Percentiles rank a stretch among this genome's conserved stretches.
These are phyloP conservation scores for Epicauta chinensis DNA, from an alignment of 1,140 invertebrate species.

Conservation along the genomic window DNA sequence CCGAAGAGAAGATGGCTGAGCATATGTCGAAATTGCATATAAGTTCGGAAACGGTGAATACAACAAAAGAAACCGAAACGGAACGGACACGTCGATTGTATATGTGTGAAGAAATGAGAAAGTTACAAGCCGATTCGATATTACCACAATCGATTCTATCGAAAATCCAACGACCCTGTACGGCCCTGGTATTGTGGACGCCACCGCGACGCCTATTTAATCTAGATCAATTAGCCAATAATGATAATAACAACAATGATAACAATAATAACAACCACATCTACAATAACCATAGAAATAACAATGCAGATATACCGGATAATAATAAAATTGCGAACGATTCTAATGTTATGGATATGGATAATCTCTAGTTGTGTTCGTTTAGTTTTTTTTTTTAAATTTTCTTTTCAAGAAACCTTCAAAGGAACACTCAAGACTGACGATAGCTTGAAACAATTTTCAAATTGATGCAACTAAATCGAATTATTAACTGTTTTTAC, in stretches of 20 bases:
- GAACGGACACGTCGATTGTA: conserved; percentile 34
- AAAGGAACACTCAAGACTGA: no score
- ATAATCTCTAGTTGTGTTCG: conserved; percentile 1
- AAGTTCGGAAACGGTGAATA: conserved; percentile 40
- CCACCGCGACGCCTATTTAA: conserved; percentile 44
- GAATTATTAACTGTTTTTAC: no score
- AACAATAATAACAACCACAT: conserved; percentile 16
- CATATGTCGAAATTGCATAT: conserved; percentile 68
- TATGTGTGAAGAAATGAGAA: conserved; percentile 62
- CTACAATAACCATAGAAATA: conserved; percentile 26
- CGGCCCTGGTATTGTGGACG: conserved; percentile 70
- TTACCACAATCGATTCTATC: conserved; percentile 54
- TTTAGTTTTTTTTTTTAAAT: background rate
- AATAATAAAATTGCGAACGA: conserved; percentile 22
- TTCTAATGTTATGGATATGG: conserved; percentile 9
- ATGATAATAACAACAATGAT: conserved; percentile 24
- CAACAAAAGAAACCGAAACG: conserved; percentile 29
- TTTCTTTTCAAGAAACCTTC: no score
- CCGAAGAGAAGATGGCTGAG: conserved; percentile 73
- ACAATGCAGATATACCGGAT: conserved; percentile 21
- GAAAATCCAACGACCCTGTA: conserved; percentile 61
- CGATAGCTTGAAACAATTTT: no score
- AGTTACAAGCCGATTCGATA: conserved; percentile 53
- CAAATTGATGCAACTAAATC: no score
- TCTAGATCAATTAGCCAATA: conserved; percentile 1